Percentiles rank a stretch among this genome's conserved stretches.
phyloP scores from a whole-genome alignment of 2,113 vertebrate genomes.

The Nansenia antarctica region DNA sequence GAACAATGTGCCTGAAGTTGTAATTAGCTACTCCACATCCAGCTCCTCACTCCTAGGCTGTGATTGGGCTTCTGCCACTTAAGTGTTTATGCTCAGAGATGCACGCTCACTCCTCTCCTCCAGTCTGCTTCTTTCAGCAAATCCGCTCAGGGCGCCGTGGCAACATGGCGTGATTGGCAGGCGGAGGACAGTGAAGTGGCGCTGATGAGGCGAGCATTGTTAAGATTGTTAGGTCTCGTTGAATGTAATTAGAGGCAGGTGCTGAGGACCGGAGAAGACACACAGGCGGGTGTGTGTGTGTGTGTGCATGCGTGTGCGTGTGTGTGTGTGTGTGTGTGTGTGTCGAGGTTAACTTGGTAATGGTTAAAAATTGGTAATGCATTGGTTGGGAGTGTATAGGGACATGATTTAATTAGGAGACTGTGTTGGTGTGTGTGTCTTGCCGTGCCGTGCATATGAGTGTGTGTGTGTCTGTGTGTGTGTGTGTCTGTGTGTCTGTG shows the following conservation, averaged over 20 bases:
- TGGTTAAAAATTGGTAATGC: too few relatives aligned
- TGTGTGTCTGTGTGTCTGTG: too few relatives aligned
- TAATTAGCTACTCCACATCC: constrained; percentile 10
- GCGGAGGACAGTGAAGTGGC: constrained; percentile 26
- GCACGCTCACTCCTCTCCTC: background rate
- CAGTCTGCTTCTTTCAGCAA: background rate
- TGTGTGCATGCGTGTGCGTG: background rate
- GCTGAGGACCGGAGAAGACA: constrained; percentile 17
- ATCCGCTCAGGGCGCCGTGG: constrained; percentile 14
- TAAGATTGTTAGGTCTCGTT: constrained; percentile 15
- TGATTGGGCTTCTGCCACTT: background rate
- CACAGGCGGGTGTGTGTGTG: background rate
- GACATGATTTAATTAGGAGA: too few relatives aligned
- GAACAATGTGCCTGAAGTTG: background rate
- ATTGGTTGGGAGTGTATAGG: too few relatives aligned
- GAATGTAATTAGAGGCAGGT: constrained; percentile 54
- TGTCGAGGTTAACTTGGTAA: too few relatives aligned
- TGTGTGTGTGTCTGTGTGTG: too few relatives aligned
- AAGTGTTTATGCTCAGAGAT: constrained; percentile 10
- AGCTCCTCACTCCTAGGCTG: background rate
- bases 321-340: background rate
- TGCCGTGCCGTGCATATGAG: too few relatives aligned
- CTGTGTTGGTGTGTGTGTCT: too few relatives aligned
- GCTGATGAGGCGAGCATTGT: constrained; percentile 19
- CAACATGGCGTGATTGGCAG: constrained; percentile 29